Evolutionary conservation across 2,113 vertebrate genomes (phyloP).

Genomic region (Triplophysa rosa): DNA sequence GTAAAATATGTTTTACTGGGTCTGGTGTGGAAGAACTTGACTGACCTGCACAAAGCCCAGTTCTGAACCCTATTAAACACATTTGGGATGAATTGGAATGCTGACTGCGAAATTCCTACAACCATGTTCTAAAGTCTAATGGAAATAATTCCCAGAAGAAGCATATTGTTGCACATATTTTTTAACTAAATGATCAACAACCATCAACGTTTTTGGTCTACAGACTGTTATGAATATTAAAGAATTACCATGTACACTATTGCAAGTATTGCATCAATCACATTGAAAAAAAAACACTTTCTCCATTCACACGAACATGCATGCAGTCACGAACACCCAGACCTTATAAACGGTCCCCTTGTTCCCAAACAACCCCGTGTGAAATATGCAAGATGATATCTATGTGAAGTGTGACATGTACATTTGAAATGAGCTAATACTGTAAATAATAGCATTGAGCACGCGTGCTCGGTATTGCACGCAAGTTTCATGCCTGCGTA

Average conservation of each 20-base stretch:
- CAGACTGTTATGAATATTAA: too few relatives aligned
- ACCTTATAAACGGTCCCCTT: slow-evolving; percentile 11
- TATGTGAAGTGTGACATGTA: slow-evolving; percentile 6
- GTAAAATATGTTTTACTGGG: too few relatives aligned
- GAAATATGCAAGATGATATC: slow-evolving; percentile 33
- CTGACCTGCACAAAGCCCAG: too few relatives aligned
- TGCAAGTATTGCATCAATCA: not conserved
- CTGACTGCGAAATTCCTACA: too few relatives aligned
- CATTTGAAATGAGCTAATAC: not conserved
- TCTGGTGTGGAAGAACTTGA: too few relatives aligned
- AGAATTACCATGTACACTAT: not conserved
- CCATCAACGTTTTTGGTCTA: too few relatives aligned
- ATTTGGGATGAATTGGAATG: too few relatives aligned
- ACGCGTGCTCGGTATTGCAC: not conserved
- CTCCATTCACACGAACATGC: not conserved
- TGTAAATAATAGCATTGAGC: not conserved
- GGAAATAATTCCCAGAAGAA: too few relatives aligned
- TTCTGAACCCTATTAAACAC: too few relatives aligned
- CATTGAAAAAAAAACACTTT: not conserved
- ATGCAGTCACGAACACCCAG: slow-evolving; percentile 27
- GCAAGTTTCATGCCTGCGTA: not conserved
- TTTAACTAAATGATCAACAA: not conserved
- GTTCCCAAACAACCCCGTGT: slow-evolving; percentile 17
- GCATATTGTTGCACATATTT: not conserved
- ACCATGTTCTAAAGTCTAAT: too few relatives aligned